Base-by-base conservation (phyloP, 2,888 invertebrate species). In the Venusia cambrica region DNA sequence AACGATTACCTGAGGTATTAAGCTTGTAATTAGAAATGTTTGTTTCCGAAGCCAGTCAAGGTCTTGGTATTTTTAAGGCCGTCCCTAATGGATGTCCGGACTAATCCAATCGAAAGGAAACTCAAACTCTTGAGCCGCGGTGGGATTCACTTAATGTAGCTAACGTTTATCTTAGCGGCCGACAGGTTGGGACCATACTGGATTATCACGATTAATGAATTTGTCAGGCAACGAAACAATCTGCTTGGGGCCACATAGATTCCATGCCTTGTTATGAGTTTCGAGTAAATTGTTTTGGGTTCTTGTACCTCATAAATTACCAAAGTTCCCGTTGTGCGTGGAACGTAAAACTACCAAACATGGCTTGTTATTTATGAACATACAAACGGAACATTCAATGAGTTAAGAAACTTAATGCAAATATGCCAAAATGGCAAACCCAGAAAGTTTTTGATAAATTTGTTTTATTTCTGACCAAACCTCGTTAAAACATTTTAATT, bases 191-290 rank as follows among this genome's bases (percentile, higher is more conserved):
- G 45, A 36, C 50, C 45, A 36, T 38, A 39, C 26, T 17, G 50
- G 50, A 55, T 53, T 48, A 53, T 48, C 45, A 16, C 42, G 45
- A 54, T 48, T 52, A 56, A 56, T 54, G 51, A 47, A 54, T 48
- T 45, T 39, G 44, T 39, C 38, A 39, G 43, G 37, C 38, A 35
- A 37, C 29, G 28, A 31, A 48, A 27, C 42, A 40, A 45, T 47
- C 40, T 40, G 42, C 38, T 36, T 19, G 13, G 27, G 26, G 21
- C 34, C 6, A 21, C 13, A 16, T 20, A 16, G 18, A 32, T 34
- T 10, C 24, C 15, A 29, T 42, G 19, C 24, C 16, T 26, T 37
- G n/a, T 44, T 41, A 45, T 33, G 24, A 19, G 18, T 36, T n/a
- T n/a, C n/a, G n/a, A 34, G 33, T 30, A 28, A 37, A 44, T 38